These are phyloP conservation scores for Arizona elegans DNA, from an alignment of 2,113 vertebrate species.

Conservation along the genomic window DNA sequence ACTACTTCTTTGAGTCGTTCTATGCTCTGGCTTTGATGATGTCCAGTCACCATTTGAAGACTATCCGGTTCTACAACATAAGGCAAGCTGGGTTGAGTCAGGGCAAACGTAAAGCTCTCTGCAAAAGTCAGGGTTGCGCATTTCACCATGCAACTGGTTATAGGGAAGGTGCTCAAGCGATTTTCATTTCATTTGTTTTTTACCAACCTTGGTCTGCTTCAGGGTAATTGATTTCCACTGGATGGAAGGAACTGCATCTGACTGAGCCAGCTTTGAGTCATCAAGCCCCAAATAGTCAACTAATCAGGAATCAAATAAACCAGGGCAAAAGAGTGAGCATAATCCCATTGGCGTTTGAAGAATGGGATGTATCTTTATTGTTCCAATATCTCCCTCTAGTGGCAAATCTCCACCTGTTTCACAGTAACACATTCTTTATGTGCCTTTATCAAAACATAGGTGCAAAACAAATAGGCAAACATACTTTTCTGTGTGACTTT, in stretches of 20 bases:
- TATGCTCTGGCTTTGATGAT: background rate
- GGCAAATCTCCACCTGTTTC: background rate
- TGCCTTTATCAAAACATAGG: background rate
- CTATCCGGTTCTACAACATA: background rate
- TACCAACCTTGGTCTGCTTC: background rate
- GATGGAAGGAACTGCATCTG: background rate
- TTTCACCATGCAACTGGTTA: background rate
- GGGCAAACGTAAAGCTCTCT: background rate
- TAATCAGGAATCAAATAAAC: background rate
- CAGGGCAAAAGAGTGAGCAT: background rate
- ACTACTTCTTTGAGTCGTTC: background rate
- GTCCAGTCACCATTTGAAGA: background rate
- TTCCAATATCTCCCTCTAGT: conserved; percentile 26
- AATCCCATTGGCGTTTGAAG: background rate
- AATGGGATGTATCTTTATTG: background rate
- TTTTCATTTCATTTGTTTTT: background rate
- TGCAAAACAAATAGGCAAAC: background rate
- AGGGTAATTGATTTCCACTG: background rate
- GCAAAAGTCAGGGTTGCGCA: background rate
- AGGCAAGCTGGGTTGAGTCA: background rate
- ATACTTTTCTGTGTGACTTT: background rate
- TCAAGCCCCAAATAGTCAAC: background rate
- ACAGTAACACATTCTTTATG: background rate
- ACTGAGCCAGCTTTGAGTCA: background rate
- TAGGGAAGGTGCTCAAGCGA: background rate